Conservation (phyloP, 2,797 vertebrate species). For the Spea hammondii region DNA sequence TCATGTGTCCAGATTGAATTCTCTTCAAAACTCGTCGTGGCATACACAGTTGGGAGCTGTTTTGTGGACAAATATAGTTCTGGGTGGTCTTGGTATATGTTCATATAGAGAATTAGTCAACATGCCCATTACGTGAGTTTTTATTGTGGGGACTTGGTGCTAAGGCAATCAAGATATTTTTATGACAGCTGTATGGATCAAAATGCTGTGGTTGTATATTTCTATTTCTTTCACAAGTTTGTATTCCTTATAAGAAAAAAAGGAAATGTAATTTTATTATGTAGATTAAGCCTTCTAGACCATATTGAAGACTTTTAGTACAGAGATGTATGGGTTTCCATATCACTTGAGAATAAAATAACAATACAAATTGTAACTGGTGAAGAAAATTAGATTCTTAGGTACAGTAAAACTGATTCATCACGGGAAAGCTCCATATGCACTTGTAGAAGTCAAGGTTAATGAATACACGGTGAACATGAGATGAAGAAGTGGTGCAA, state of each 20-base stretch:
- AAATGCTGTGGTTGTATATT: slow-evolving; percentile 1
- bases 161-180: too few relatives aligned
- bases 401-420: slow-evolving; percentile 45
- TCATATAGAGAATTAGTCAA: too few relatives aligned
- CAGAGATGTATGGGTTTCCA: slow-evolving; percentile 8
- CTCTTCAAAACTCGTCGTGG: too few relatives aligned
- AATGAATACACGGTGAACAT: slow-evolving; percentile 37
- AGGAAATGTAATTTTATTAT: slow-evolving; percentile 14
- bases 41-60: too few relatives aligned
- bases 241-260: background rate
- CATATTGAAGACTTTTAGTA: slow-evolving; percentile 4
- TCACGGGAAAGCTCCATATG: slow-evolving; percentile 35
- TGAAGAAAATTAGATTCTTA: slow-evolving; percentile 32
- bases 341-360: slow-evolving; percentile 33
- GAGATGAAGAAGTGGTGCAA: slow-evolving; percentile 30
- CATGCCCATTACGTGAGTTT: too few relatives aligned
- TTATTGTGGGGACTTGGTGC: too few relatives aligned
- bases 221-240: background rate
- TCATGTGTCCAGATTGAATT: too few relatives aligned
- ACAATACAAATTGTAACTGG: slow-evolving; percentile 19
- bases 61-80: too few relatives aligned
- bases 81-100: too few relatives aligned
- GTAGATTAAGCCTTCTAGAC: background rate
- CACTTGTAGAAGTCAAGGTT: slow-evolving; percentile 46
- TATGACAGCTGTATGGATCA: background rate